phyloP scores from a whole-genome alignment of 2,888 invertebrate species.

The Toxonevra muliebris region DNA sequence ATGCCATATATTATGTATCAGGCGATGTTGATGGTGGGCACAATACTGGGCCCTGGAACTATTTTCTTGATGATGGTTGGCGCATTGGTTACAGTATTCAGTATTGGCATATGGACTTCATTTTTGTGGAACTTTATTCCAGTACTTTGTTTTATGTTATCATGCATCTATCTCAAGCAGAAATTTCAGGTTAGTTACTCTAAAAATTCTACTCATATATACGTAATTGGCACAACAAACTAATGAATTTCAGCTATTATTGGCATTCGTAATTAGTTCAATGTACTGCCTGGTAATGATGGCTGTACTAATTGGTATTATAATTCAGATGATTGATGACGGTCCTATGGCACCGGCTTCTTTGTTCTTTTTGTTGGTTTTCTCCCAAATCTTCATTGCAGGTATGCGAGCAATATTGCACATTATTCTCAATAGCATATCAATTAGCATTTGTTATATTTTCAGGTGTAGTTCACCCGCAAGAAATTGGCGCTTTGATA shows the following conservation, averaged over 20 bases:
- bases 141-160: slow-evolving; percentile 71
- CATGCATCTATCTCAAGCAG: slow-evolving; percentile 72
- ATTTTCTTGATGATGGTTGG: slow-evolving; percentile 83
- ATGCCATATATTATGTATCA: slow-evolving; percentile 80
- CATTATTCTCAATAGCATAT: background rate
- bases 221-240: background rate
- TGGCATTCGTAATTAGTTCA: slow-evolving; percentile 80
- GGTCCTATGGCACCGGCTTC: slow-evolving; percentile 85
- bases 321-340: slow-evolving; percentile 80
- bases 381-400: slow-evolving; percentile 73
- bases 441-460: slow-evolving; percentile 4
- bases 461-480: slow-evolving; percentile 78
- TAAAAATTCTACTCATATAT: background rate
- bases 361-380: slow-evolving; percentile 81
- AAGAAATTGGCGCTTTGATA: slow-evolving; percentile 78
- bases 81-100: slow-evolving; percentile 78
- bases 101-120: slow-evolving; percentile 74
- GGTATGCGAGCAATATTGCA: slow-evolving; percentile 57
- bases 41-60: slow-evolving; percentile 77
- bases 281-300: slow-evolving; percentile 87
- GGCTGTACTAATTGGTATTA: slow-evolving; percentile 83
- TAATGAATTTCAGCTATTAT: slow-evolving; percentile 68
- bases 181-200: slow-evolving; percentile 69
- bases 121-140: slow-evolving; percentile 76
- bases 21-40: slow-evolving; percentile 75